These are phyloP conservation scores for Hippoglossus hippoglossus DNA, from an alignment of 2,797 vertebrate species.

Conservation along the genomic window DNA sequence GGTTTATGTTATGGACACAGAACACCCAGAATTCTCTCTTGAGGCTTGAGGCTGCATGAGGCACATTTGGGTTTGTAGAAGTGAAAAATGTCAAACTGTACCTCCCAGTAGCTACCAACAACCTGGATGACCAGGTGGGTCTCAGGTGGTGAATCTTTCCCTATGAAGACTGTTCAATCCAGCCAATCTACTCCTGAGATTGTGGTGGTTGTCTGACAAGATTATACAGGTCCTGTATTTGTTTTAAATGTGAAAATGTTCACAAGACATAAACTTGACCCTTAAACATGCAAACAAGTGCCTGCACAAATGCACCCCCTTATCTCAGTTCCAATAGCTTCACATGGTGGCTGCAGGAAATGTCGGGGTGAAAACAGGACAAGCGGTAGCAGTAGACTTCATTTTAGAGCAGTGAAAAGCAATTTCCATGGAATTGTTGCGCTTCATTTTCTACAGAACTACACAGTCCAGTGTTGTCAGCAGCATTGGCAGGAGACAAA, in stretches of 20 bases:
- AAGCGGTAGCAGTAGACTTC: neutral
- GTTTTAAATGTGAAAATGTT: neutral
- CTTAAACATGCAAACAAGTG: neutral
- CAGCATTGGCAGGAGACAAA: neutral
- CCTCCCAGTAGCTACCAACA: no score
- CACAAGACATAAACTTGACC: neutral
- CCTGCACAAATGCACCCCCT: neutral
- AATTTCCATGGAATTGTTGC: neutral
- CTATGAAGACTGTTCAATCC: neutral
- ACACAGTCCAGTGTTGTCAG: neutral
- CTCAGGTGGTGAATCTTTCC: neutral
- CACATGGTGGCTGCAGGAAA: neutral
- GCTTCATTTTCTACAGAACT: neutral
- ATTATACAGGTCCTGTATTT: neutral
- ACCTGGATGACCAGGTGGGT: neutral
- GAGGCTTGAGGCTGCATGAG: conserved; percentile 36
- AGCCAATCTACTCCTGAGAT: neutral
- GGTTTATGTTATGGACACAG: conserved; percentile 24
- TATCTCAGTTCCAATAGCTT: neutral
- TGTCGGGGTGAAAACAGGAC: neutral
- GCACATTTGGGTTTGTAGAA: conserved; percentile 13
- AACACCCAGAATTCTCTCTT: conserved; percentile 26
- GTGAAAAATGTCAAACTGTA: neutral
- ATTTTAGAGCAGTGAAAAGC: neutral
- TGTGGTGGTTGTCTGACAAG: neutral